These are phyloP conservation scores for Montipora capricornis DNA, from an alignment of 64 coral and sea anemone species.

Conservation along the genomic window DNA sequence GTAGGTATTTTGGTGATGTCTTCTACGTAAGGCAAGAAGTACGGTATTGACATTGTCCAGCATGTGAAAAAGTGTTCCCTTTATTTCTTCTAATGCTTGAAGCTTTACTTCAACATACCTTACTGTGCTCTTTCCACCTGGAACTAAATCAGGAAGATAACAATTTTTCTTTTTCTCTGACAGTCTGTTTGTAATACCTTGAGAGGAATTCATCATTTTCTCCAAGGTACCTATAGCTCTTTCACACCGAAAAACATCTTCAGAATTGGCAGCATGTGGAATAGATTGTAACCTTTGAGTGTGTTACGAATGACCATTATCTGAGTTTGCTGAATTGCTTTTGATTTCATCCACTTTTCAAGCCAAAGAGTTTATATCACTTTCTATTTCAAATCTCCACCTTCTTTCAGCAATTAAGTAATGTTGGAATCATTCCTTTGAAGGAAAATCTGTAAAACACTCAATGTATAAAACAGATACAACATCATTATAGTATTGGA, in stretches of 20 bases:
- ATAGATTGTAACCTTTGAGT: constrained; percentile 15
- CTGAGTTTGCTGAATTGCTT: neutral
- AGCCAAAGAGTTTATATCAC: constrained; percentile 32
- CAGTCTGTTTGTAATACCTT: neutral
- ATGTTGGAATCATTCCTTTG: constrained; percentile 31
- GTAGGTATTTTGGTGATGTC: too few relatives aligned
- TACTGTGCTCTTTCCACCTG: constrained; percentile 1
- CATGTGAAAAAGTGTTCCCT: too few relatives aligned
- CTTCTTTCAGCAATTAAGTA: neutral
- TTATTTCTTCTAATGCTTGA: neutral
- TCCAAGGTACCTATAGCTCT: constrained; percentile 52
- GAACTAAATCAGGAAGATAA: neutral
- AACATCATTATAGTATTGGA: constrained; percentile 31
- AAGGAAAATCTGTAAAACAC: constrained; percentile 33
- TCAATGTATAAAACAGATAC: constrained; percentile 20
- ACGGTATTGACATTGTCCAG: too few relatives aligned
- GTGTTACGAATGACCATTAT: neutral
- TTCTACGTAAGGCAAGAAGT: too few relatives aligned
- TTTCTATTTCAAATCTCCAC: constrained; percentile 30
- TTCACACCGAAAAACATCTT: constrained; percentile 33
- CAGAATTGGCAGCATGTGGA: neutral
- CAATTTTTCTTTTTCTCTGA: constrained; percentile 4
- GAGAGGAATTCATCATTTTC: constrained; percentile 41
- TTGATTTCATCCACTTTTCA: neutral
- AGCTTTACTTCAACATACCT: constrained; percentile 11